These are phyloP conservation scores for Acrobasis suavella DNA, from an alignment of 2,888 invertebrate species.

Conservation along the genomic window DNA sequence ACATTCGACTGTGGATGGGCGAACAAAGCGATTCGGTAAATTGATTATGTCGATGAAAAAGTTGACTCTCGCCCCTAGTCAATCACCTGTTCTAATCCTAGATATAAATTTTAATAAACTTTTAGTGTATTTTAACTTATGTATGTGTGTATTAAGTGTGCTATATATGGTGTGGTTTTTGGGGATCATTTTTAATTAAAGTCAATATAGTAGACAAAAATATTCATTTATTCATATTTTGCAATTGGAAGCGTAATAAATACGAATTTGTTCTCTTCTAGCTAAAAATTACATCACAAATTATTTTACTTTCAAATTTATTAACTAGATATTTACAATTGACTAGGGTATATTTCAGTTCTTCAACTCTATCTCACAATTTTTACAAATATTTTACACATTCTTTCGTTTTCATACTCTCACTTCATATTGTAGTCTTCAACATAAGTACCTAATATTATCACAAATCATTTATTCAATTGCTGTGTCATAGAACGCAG, in stretches of 20 bases:
- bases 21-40: conserved; percentile 78
- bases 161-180: background rate
- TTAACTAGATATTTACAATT: conserved; percentile 75
- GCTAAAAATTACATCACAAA: conserved; percentile 80
- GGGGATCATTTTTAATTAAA: conserved; percentile 46
- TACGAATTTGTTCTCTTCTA: conserved; percentile 76
- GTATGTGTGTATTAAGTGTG: background rate
- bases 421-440: conserved; percentile 50
- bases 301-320: conserved; percentile 68
- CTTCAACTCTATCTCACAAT: conserved; percentile 63
- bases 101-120: conserved; percentile 47
- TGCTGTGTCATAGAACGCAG: conserved; percentile 48
- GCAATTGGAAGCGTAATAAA: conserved; percentile 82
- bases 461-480: conserved; percentile 65
- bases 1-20: conserved; percentile 74
- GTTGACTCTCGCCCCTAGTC: conserved; percentile 63
- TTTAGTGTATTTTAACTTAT: conserved; percentile 13
- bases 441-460: conserved; percentile 74
- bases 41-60: conserved; percentile 75
- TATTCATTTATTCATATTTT: conserved; percentile 80
- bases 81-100: conserved; percentile 62
- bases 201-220: conserved; percentile 70
- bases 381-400: conserved; percentile 51
- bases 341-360: conserved; percentile 82
- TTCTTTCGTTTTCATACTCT: conserved; percentile 43